A percentile compares a stretch with the other conserved stretches of the same genome.
Conservation (phyloP, 2,113 vertebrate species). For the Psittacula cyanocephala region DNA sequence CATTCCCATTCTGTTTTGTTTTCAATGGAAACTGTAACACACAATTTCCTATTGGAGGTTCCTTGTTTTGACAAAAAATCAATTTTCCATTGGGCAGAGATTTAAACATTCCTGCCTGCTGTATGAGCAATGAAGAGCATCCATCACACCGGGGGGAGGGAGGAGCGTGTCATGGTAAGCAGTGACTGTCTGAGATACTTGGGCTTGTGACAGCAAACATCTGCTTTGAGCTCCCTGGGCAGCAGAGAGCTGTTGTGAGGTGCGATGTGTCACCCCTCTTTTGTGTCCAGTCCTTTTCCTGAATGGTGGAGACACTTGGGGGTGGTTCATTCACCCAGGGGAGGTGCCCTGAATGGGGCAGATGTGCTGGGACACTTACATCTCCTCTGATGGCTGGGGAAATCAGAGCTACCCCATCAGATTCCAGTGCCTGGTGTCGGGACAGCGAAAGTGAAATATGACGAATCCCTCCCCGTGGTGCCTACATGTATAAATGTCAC, state of each 20-base stretch:
- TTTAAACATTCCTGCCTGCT: slow-evolving; percentile 1
- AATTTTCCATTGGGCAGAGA: not conserved
- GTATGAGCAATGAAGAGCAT: not conserved
- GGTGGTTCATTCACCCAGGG: not conserved
- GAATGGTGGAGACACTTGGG: not conserved
- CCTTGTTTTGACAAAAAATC: slow-evolving; percentile 31
- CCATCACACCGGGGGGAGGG: not conserved
- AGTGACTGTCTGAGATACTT: not conserved
- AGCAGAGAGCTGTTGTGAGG: not conserved
- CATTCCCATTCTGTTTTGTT: not conserved
- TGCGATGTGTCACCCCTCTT: not conserved
- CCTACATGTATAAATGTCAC: too few relatives aligned
- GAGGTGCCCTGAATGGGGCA: not conserved
- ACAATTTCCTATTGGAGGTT: not conserved
- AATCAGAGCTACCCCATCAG: not conserved
- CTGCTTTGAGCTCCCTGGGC: not conserved
- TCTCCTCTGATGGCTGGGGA: not conserved
- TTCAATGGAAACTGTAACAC: not conserved
- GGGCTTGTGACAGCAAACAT: not conserved
- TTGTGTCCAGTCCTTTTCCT: not conserved
- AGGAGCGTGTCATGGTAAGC: fast-evolving
- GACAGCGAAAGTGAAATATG: not conserved
- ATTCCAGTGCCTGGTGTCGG: not conserved
- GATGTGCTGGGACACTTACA: not conserved
- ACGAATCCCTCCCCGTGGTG: not conserved